Evolutionary conservation across 1,140 invertebrate genomes (phyloP), one percentile per base, ranked within the genome.

Genomic region (Drosophila truncata): DNA sequence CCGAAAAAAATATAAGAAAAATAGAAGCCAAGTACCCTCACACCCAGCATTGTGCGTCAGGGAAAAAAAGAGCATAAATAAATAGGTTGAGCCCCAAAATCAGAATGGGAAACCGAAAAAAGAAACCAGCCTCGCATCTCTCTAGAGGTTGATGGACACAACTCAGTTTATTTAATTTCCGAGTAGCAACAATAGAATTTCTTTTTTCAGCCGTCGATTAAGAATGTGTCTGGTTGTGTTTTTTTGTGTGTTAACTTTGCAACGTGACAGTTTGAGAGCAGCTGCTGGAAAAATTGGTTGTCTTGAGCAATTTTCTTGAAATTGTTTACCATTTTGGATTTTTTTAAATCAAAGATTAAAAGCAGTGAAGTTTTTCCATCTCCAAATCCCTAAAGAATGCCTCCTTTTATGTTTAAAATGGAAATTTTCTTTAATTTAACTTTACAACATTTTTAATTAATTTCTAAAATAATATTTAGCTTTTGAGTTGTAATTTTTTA

Each of bases 131-230:
- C 47, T 50, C 55, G 39, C 60, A 23, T 33, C 55, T 33, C 55
- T 64, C 50, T 23, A 16, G 31, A 54, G 50, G 63, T 74, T 87
- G 70, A 86, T 83, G 76, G 84, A 82, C 82, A 82, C 82, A 54
- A 54, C 80, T 54, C 62, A 71, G 69, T 82, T 82, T 87, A 79
- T 87, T 86, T 87, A 79, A 86, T 80, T 83, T 79, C 46, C 62
- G 49, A 87, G 58, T 52, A 61, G 76, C 57, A 60, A 64, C 58
- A 67, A 39, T 41, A 78, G 74, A 69, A 69, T 77, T 58, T 52
- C 52, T 42, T 35, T 44, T 27, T 29, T 29, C 31, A 16, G 49
- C 31, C 33, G 18, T 55, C 64, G 25, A 69, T 46, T 23, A 37
- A 70, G 62, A 4, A 9, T 27, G 61, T 27, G 52, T 57, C 14